Conservation (phyloP, 2,797 vertebrate species). For the Tachyglossus aculeatus region DNA sequence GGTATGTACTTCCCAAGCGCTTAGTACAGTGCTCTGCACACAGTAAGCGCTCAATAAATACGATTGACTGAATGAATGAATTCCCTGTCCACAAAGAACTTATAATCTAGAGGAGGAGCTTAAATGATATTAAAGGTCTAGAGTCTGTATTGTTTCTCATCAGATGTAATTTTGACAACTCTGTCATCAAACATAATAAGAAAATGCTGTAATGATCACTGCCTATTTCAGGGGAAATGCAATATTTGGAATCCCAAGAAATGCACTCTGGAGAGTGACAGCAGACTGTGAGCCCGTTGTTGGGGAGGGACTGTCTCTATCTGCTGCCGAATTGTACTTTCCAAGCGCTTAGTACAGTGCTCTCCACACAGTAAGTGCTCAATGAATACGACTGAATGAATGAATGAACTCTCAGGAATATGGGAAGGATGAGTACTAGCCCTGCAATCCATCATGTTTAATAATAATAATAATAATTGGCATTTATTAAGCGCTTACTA, state of each 20-base stretch:
- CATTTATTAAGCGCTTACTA: too few relatives aligned
- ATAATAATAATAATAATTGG: too few relatives aligned
- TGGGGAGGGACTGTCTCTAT: too few relatives aligned
- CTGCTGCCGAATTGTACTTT: too few relatives aligned
- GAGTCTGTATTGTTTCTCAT: constrained; percentile 33
- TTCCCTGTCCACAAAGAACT: neutral
- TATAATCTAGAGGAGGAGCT: neutral
- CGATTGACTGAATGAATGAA: neutral
- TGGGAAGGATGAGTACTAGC: too few relatives aligned
- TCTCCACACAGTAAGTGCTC: too few relatives aligned
- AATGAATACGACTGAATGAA: too few relatives aligned
- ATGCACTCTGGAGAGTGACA: constrained; percentile 5
- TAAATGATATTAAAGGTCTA: neutral
- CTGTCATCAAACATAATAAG: constrained; percentile 39
- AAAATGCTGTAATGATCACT: constrained; percentile 39
- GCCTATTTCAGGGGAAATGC: constrained; percentile 21
- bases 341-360: too few relatives aligned
- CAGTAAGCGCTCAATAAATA: neutral
- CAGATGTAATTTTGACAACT: constrained; percentile 37
- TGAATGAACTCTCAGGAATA: too few relatives aligned
- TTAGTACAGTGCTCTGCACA: neutral
- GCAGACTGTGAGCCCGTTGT: too few relatives aligned
- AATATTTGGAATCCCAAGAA: constrained; percentile 29
- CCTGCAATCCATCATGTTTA: too few relatives aligned
- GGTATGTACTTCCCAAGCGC: neutral